Evolutionary conservation across 1,140 invertebrate species (phyloP), one percentile per base, ranked within the genome.

Genomic region (Geopemphigus sp.): DNA sequence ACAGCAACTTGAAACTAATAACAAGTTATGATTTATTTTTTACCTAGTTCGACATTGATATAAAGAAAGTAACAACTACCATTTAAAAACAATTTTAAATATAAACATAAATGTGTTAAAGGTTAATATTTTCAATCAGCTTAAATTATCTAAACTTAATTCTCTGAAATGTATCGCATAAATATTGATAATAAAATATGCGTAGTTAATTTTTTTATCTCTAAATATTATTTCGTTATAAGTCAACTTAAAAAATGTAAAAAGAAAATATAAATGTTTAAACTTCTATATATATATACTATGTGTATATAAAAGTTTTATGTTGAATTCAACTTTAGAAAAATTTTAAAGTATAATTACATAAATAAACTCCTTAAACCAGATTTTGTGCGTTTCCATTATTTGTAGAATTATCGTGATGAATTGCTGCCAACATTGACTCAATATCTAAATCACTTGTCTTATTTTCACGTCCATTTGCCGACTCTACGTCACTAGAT

Each of bases 361-460:
- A 39, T 39, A 39, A 39, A 39, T 39, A 39, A 39, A 39, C 32
- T 3, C 15, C 14, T n/a, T 24, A 72, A 72, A 6, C 17, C 24
- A 29, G 12, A 24, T 14, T 54, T 54, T 70, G 47, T 53, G 66
- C 1, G 19, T 72, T 47, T 1, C 5, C 24, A 6, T 3, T n/a
- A 29, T 19, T n/a, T 15, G 24, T 12, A 14, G 72, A 82, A 10
- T 61, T 29, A 61, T 82, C 81, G 70, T 80, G 81, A 63, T 82
- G 81, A n/a, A 82, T 66, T 14, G 81, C 81, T 0, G 81, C 81
- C 17, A 82, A 81, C 81, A 82, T 82, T 1, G 81, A 80, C 39
- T 82, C 81, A n/a, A 82, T 82, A 53, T 82, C 81, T 0, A 82
- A 47, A 8, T 64, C 70, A 0, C 73, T 72, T 10, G 68, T n/a